phyloP scores from a whole-genome alignment of 2,888 invertebrate genomes.

The Melinaea menophilus region DNA sequence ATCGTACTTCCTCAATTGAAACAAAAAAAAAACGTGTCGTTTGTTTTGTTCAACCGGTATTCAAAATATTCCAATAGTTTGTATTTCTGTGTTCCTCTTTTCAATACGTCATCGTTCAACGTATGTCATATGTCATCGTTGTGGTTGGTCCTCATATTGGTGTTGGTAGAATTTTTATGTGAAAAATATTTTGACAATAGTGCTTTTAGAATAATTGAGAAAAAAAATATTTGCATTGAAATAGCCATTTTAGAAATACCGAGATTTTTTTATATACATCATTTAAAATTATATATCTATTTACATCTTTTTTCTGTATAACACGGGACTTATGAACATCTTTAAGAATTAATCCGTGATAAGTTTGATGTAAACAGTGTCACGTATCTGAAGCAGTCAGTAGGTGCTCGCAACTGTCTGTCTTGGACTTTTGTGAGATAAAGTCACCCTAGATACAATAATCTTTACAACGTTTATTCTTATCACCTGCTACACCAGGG shows the following conservation, averaged over 20 bases:
- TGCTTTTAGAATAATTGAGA: slow-evolving; percentile 61
- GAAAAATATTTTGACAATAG: slow-evolving; percentile 44
- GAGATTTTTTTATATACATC: too few relatives aligned
- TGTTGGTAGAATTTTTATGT: too few relatives aligned
- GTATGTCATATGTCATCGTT: too few relatives aligned
- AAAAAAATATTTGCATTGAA: slow-evolving; percentile 24
- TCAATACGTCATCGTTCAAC: too few relatives aligned
- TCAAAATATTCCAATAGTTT: too few relatives aligned
- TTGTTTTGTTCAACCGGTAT: too few relatives aligned
- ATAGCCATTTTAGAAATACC: neutral
- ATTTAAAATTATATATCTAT: too few relatives aligned
- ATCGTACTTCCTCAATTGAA: too few relatives aligned
- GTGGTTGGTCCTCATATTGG: too few relatives aligned
- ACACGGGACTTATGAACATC: neutral
- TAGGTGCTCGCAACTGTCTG: slow-evolving; percentile 42
- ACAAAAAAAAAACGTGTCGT: too few relatives aligned
- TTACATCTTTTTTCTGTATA: neutral
- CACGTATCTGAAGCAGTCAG: slow-evolving; percentile 38
- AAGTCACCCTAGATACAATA: slow-evolving; percentile 50
- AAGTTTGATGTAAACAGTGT: slow-evolving; percentile 18
- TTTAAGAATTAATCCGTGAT: slow-evolving; percentile 11
- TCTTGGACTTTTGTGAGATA: slow-evolving; percentile 47
- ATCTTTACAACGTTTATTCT: slow-evolving; percentile 22
- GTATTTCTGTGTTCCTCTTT: too few relatives aligned
- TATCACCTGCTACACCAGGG: slow-evolving; percentile 15